Evolutionary conservation across 2,113 vertebrate species (phyloP).

Genomic region (Neodon shergylaensis): DNA sequence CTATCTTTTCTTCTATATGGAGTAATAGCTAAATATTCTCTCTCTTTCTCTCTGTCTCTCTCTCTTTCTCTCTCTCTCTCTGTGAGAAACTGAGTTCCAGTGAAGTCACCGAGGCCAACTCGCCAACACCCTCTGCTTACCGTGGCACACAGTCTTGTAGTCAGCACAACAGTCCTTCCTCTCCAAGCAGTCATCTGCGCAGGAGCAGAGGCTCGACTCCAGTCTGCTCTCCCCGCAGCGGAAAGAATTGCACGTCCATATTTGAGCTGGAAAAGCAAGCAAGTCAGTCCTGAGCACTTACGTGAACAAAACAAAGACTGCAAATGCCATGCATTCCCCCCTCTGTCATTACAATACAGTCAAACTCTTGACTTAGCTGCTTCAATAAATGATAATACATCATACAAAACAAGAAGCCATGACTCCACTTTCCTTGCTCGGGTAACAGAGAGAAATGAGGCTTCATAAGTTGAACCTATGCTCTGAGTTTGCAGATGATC

Average conservation of each 20-base stretch:
- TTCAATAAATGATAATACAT: not conserved
- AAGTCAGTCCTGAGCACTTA: not conserved
- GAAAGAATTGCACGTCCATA: slow-evolving; percentile 87
- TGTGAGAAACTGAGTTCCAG: not conserved
- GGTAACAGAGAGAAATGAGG: not conserved
- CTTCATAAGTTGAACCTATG: not conserved
- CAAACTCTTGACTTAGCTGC: not conserved
- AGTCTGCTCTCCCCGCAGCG: slow-evolving; percentile 88
- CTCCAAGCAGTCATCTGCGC: slow-evolving; percentile 88
- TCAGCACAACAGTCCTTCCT: slow-evolving; percentile 88
- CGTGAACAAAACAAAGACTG: not conserved
- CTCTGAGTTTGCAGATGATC: not conserved
- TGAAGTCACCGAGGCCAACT: not conserved
- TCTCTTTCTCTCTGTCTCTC: not conserved
- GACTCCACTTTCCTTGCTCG: not conserved
- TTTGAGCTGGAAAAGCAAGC: slow-evolving; percentile 79
- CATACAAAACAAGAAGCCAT: not conserved
- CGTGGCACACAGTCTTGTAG: slow-evolving; percentile 86
- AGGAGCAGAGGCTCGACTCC: slow-evolving; percentile 85
- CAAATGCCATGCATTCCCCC: not conserved
- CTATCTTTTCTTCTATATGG: not conserved
- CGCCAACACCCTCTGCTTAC: slow-evolving; percentile 74
- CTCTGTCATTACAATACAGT: not conserved
- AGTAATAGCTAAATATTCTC: not conserved
- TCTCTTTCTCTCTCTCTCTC: not conserved